Evolutionary conservation across 2,888 invertebrate genomes (phyloP), one percentile per base, ranked within the genome.

Genomic region (Phania funesta): DNA sequence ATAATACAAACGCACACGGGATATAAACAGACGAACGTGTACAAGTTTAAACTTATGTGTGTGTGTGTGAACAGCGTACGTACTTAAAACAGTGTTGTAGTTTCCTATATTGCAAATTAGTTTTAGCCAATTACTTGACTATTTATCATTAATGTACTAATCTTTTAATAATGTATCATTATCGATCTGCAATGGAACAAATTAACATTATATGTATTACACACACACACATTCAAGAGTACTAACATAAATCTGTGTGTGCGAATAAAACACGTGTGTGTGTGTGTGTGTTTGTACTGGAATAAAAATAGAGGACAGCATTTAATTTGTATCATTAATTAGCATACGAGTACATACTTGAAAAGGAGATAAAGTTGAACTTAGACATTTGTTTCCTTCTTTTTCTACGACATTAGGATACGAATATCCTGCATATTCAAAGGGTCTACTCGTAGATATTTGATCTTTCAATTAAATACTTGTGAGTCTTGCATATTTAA

Each of bases 71-170:
- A 9, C 11, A 6, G 4, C 29, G 4, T 4, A 4, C 9, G 35
- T 48, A 44, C 35, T n/a, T 50, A 29, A 38, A 67, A 41, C 29
- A 70, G 11, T 70, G 26, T 64, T 74, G 13, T 80, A 32, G 56
- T 56, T 80, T 75, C 62, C 65, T 64, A 38, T 54, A 75, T 11
- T 67, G 56, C 62, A 73, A 81, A 77, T 77, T 81, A 73, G 73
- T 73, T 77, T 64, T 68, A 68, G 73, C 77, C 81, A 77, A 77
- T 81, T 77, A 81, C 73, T 77, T 73, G 81, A 62, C 81, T 73
- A 68, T 68, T 73, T 73, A 64, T 54, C 52, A 73, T 62, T 68
- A 81, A 77, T 68, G 81, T 67, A 62, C 52, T 62, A 77, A 77
- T 77, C 77, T 81, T 81, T 62, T 77, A 73, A 73, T 77, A 73